Percentiles rank a stretch among this genome's conserved stretches.
These are phyloP conservation scores for Macaria notata DNA, from an alignment of 2,888 invertebrate genomes.

Conservation along the genomic window DNA sequence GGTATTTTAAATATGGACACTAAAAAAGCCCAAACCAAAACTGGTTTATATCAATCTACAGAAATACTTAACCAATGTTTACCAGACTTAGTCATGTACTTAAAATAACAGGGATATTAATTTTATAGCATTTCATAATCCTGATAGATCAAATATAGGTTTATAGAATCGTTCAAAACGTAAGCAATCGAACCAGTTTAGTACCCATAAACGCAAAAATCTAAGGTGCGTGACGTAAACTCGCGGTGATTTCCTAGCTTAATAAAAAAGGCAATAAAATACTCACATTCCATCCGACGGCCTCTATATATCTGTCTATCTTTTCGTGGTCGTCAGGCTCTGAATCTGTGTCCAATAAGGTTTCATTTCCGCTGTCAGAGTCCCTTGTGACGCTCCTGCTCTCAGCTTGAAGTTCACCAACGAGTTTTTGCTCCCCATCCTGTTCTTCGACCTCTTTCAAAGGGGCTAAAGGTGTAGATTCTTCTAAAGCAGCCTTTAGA, in stretches of 20 bases:
- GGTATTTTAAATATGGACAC: background rate
- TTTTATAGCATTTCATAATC: background rate
- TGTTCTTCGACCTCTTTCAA: constrained; percentile 70
- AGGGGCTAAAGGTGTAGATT: constrained; percentile 81
- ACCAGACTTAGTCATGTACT: too few species aligned
- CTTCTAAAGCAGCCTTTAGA: constrained; percentile 80
- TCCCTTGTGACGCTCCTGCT: constrained; percentile 60
- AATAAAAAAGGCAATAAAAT: constrained; percentile 36
- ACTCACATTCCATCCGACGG: constrained; percentile 90
- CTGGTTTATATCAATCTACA: too few species aligned
- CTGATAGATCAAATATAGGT: constrained; percentile 8
- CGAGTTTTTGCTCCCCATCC: constrained; percentile 66
- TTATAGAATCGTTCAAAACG: constrained; percentile 4
- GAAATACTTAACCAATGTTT: too few species aligned
- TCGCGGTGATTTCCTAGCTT: constrained; percentile 21
- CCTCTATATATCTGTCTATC: constrained; percentile 83
- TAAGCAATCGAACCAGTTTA: constrained; percentile 9
- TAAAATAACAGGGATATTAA: too few species aligned
- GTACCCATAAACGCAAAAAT: constrained; percentile 25
- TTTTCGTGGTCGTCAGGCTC: constrained; percentile 85
- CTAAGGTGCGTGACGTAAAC: constrained; percentile 28
- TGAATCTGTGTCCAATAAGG: constrained; percentile 84
- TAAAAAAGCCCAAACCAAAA: too few species aligned
- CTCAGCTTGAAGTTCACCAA: constrained; percentile 63
- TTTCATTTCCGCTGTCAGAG: constrained; percentile 80